Percentiles rank a stretch among this genome's conserved stretches.
phyloP scores from a whole-genome alignment of 2,113 vertebrate species.

The Tenebrosternarchus preto region DNA sequence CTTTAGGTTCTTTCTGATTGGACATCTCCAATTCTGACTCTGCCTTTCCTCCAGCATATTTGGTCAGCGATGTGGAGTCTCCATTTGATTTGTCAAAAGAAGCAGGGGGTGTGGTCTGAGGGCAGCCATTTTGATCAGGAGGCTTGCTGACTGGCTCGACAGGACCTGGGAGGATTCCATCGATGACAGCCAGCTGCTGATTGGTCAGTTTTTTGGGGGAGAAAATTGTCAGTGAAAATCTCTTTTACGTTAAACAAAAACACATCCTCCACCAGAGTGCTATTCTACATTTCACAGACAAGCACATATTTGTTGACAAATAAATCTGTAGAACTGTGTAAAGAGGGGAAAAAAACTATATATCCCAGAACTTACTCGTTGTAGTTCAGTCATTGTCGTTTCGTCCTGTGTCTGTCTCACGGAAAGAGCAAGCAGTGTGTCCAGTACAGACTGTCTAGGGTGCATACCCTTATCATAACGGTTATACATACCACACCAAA shows the following conservation, averaged over 20 bases:
- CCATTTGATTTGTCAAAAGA: constrained; percentile 54
- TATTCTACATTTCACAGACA: too few species aligned
- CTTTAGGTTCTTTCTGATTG: not conserved
- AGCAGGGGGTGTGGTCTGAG: constrained; percentile 29
- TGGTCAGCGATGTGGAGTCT: constrained; percentile 52
- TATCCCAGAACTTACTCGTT: constrained; percentile 68
- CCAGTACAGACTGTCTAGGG: constrained; percentile 75
- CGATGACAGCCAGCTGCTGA: constrained; percentile 67
- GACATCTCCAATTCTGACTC: not conserved
- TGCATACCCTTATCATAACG: constrained; percentile 81
- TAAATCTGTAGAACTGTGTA: not conserved
- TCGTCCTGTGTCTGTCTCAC: constrained; percentile 68
- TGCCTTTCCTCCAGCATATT: constrained; percentile 40
- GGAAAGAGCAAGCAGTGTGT: constrained; percentile 69
- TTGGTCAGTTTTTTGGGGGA: constrained; percentile 22
- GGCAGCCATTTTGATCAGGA: constrained; percentile 11
- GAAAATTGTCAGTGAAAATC: not conserved
- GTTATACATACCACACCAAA: constrained; percentile 85
- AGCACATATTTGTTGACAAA: not conserved
- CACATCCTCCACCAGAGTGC: too few species aligned
- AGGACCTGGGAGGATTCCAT: constrained; percentile 55
- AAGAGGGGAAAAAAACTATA: not conserved
- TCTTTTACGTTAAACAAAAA: too few species aligned
- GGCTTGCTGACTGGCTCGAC: constrained; percentile 33
- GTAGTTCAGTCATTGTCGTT: constrained; percentile 62